Percentiles rank a stretch among this genome's conserved stretches.
These are phyloP conservation scores for Otocyon megalotis DNA, from an alignment of 2,113 vertebrate genomes.

Conservation along the genomic window DNA sequence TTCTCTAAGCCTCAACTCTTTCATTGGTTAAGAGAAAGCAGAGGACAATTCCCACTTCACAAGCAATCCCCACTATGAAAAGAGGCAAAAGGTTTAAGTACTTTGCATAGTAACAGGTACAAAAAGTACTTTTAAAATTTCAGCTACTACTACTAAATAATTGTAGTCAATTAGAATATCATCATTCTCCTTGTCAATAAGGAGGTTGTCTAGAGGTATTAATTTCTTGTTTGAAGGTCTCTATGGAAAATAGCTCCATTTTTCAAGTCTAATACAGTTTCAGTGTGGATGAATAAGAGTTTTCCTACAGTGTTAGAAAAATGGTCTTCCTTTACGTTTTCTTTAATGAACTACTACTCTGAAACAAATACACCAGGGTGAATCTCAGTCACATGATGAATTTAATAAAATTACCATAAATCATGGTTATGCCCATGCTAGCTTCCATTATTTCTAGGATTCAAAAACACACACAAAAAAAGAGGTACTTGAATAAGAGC, in stretches of 20 bases:
- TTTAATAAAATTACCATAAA: conserved; percentile 18
- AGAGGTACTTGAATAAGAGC: not conserved
- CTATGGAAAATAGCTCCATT: not conserved
- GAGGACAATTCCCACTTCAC: not conserved
- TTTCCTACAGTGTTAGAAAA: not conserved
- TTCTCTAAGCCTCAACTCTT: not conserved
- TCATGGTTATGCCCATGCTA: not conserved
- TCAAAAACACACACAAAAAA: not conserved
- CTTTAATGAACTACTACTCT: not conserved
- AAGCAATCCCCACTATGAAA: not conserved
- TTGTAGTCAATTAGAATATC: not conserved
- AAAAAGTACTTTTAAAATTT: not conserved
- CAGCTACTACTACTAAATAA: not conserved
- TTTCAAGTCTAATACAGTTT: not conserved
- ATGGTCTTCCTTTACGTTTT: not conserved
- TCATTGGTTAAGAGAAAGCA: not conserved
- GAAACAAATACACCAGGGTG: not conserved
- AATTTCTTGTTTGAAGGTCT: not conserved
- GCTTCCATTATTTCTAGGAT: not conserved
- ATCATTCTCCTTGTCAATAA: not conserved
- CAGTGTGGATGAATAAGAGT: not conserved
- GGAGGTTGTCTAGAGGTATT: not conserved
- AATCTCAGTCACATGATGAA: not conserved
- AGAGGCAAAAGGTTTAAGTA: not conserved
- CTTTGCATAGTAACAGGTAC: not conserved